These are phyloP conservation scores for Choristoneura rosaceana DNA, from an alignment of 2,888 invertebrate genomes.

Conservation along the genomic window DNA sequence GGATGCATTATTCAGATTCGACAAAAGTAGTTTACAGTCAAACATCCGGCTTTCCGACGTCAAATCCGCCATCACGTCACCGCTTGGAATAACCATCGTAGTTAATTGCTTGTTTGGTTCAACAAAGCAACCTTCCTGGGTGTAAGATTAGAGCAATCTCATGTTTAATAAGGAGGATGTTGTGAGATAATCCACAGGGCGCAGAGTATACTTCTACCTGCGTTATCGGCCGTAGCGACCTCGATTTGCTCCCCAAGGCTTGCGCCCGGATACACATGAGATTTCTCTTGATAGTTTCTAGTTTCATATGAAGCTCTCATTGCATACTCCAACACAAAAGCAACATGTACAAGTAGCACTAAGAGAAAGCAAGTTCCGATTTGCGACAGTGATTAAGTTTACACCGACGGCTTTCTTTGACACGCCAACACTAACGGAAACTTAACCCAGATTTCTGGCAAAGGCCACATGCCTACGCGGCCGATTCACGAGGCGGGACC, in stretches of 20 bases:
- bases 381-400: slow-evolving; percentile 50
- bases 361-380: slow-evolving; percentile 61
- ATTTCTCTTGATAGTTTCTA: slow-evolving; percentile 76
- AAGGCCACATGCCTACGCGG: slow-evolving; percentile 39
- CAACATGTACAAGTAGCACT: slow-evolving; percentile 43
- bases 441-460: slow-evolving; percentile 51
- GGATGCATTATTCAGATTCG: slow-evolving; percentile 61
- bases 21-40: slow-evolving; percentile 75
- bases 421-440: slow-evolving; percentile 50
- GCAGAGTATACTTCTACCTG: slow-evolving; percentile 62
- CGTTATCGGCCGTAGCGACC: slow-evolving; percentile 58
- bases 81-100: slow-evolving; percentile 39
- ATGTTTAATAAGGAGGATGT: slow-evolving; percentile 34
- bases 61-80: slow-evolving; percentile 48
- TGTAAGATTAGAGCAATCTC: slow-evolving; percentile 31
- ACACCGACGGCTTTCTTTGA: slow-evolving; percentile 48
- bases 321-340: slow-evolving; percentile 53
- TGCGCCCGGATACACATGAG: slow-evolving; percentile 71
- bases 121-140: slow-evolving; percentile 43
- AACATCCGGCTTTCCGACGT: slow-evolving; percentile 78
- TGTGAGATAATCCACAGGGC: slow-evolving; percentile 43
- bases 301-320: slow-evolving; percentile 65
- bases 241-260: slow-evolving; percentile 73
- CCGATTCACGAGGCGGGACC: slow-evolving; percentile 20
- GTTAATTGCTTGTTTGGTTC: slow-evolving; percentile 41